Percentiles rank a stretch among this genome's conserved stretches.
phyloP scores from a whole-genome alignment of 2,888 invertebrate species.

The Pardosa pseudoannulata region DNA sequence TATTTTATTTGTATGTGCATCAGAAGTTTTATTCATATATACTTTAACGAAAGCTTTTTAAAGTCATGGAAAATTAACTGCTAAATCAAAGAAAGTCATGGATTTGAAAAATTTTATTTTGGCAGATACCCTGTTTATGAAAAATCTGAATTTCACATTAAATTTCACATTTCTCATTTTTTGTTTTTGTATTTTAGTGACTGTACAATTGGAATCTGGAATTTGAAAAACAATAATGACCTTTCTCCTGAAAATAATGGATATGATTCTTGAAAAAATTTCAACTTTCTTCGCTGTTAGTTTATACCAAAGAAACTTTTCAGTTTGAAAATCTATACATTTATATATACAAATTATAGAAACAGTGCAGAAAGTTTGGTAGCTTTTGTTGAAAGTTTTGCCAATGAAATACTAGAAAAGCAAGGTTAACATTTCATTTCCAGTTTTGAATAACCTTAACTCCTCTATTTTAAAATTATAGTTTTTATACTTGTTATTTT shows the following conservation, averaged over 20 bases:
- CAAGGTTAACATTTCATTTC: not conserved
- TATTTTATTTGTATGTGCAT: no score
- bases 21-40: no score
- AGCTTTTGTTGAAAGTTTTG: not conserved
- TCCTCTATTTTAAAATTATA: not conserved
- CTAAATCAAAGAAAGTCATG: no score
- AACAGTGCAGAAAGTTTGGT: not conserved
- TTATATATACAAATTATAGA: not conserved
- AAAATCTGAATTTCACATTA: no score
- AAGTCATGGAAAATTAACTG: no score
- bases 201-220: conserved; percentile 75
- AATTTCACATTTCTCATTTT: no score
- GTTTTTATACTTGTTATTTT: not conserved
- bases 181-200: conserved; percentile 73
- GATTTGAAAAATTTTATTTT: no score
- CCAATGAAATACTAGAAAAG: not conserved
- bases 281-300: not conserved
- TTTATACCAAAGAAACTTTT: not conserved
- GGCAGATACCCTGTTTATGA: no score
- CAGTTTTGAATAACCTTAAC: not conserved
- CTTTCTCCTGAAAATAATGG: conserved; percentile 72
- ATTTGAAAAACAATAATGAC: conserved; percentile 69
- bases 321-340: not conserved
- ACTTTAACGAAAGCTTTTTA: no score
- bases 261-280: conserved; percentile 3